These are phyloP conservation scores for Hypomecis punctinalis DNA, from an alignment of 2,888 invertebrate genomes.

Conservation along the genomic window DNA sequence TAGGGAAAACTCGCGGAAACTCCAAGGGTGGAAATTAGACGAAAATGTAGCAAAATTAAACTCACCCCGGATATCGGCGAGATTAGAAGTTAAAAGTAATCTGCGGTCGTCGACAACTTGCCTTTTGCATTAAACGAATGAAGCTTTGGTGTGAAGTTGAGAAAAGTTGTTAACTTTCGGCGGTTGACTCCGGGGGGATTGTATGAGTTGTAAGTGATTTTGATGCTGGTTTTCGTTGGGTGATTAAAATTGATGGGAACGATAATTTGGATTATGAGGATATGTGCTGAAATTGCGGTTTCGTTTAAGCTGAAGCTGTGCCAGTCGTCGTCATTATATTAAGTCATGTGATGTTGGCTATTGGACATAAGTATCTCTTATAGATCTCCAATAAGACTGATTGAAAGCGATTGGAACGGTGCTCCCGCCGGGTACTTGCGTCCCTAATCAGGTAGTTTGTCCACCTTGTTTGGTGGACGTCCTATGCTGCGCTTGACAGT, in stretches of 20 bases:
- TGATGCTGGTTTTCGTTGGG: constrained; percentile 18
- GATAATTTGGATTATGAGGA: constrained; percentile 1
- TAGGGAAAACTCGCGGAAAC: constrained; percentile 49
- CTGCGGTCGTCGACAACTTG: constrained; percentile 53
- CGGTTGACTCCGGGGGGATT: constrained; percentile 20
- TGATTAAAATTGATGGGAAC: constrained; percentile 15
- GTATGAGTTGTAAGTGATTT: constrained; percentile 13
- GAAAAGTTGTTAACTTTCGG: constrained; percentile 20
- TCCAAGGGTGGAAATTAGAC: constrained; percentile 58
- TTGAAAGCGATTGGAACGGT: too few relatives aligned
- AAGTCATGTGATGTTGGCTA: too few relatives aligned
- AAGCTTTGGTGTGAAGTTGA: constrained; percentile 19
- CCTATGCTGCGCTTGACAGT: too few relatives aligned
- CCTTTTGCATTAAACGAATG: constrained; percentile 46
- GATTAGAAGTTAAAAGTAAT: constrained; percentile 68
- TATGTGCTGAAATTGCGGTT: too few relatives aligned
- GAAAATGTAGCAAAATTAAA: constrained; percentile 56
- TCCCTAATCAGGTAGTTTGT: too few relatives aligned
- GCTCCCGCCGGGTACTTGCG: too few relatives aligned
- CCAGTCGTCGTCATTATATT: too few relatives aligned
- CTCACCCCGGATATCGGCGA: constrained; percentile 54
- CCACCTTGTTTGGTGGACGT: too few relatives aligned
- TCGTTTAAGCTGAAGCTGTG: too few relatives aligned
- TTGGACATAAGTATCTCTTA: too few relatives aligned
- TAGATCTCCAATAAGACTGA: too few relatives aligned